Percentiles rank a stretch among this genome's conserved stretches.
Evolutionary conservation across 2,113 vertebrate genomes (phyloP).

Genomic region (Tragelaphus scriptus): DNA sequence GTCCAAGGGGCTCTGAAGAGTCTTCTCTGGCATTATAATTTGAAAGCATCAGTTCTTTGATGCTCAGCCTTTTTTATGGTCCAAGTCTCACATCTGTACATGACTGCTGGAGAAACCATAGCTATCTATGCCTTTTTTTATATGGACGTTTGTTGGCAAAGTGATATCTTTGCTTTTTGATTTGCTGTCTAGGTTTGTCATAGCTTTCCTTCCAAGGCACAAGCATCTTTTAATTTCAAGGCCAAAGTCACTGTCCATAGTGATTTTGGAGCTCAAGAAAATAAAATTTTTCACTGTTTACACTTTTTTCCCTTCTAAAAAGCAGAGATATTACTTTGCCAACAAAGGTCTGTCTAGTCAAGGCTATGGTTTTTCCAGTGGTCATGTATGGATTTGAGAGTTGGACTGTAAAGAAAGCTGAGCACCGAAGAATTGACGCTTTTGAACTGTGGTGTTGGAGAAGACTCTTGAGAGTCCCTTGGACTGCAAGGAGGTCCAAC

Average conservation of each 20-base stretch:
- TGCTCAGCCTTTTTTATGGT: not conserved
- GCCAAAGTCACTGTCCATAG: not conserved
- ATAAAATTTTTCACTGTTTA: not conserved
- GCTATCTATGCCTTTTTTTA: not conserved
- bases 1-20: not conserved
- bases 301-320: not conserved
- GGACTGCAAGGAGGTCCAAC: too few species aligned
- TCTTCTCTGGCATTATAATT: not conserved
- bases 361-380: too few species aligned
- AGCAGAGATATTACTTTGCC: too few species aligned
- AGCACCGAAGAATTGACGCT: rapidly evolving
- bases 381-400: too few species aligned
- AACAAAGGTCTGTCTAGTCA: too few species aligned
- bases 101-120: not conserved
- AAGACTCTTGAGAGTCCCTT: too few species aligned
- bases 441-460: too few species aligned
- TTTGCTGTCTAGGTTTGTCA: not conserved
- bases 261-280: not conserved
- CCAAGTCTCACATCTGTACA: not conserved
- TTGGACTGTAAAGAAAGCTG: too few species aligned
- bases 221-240: not conserved
- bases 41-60: not conserved
- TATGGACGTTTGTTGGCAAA: not conserved
- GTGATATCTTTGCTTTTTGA: not conserved
- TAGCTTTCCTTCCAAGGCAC: not conserved